A percentile compares a stretch with the other conserved stretches of the same genome.
Conservation (phyloP, 2,797 vertebrate species). For the Cyprinodon diabolis region DNA sequence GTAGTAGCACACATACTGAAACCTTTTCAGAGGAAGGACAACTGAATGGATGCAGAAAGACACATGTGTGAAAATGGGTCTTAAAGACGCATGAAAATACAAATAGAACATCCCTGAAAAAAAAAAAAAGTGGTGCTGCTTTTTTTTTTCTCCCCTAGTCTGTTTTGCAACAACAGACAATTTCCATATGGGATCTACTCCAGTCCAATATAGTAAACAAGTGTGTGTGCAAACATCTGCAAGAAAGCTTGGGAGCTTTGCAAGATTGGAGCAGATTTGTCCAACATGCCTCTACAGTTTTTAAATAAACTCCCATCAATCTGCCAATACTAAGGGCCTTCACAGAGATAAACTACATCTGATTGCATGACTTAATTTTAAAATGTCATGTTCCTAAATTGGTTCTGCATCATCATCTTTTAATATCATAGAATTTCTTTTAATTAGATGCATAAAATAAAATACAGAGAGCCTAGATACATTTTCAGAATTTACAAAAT, state of each 20-base stretch:
- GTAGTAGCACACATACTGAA: constrained; percentile 48
- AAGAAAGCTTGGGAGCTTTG: constrained; percentile 42
- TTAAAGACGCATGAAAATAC: constrained; percentile 20
- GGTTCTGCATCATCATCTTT: background rate
- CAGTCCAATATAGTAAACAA: constrained; percentile 60
- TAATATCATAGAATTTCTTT: background rate
- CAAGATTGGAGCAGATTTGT: constrained; percentile 23
- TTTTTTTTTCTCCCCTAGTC: constrained; percentile 53
- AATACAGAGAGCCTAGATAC: background rate
- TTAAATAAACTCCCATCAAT: background rate
- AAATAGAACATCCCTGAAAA: constrained; percentile 41
- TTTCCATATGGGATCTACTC: constrained; percentile 66
- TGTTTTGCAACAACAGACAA: constrained; percentile 55
- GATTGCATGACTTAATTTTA: background rate
- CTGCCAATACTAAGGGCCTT: background rate
- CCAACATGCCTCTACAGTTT: background rate
- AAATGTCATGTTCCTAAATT: background rate
- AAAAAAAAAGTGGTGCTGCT: constrained; percentile 47
- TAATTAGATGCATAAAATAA: background rate
- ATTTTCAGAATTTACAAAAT: background rate
- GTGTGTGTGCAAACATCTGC: constrained; percentile 44
- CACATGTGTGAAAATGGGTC: background rate
- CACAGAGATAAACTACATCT: background rate
- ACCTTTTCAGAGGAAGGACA: constrained; percentile 32
- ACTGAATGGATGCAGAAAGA: constrained; percentile 1